Percentiles rank a stretch among this genome's conserved stretches.
Evolutionary conservation across 2,888 invertebrate species (phyloP).

Genomic region (Chorisops tibialis): DNA sequence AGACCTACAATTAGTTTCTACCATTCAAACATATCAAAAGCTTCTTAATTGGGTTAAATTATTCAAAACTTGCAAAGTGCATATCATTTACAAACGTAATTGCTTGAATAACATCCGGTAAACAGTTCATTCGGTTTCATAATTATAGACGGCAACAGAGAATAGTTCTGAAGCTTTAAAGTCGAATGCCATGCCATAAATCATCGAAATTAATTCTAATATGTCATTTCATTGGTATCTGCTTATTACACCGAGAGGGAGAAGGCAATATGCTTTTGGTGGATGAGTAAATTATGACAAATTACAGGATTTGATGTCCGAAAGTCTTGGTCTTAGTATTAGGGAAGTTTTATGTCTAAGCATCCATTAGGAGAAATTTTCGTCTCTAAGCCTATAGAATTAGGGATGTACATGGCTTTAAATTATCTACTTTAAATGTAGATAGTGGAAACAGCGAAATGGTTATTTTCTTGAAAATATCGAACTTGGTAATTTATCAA

Average conservation of each 20-base stretch:
- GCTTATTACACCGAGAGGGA: background rate
- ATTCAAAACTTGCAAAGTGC: background rate
- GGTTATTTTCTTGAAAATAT: no score
- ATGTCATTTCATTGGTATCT: slow-evolving; percentile 9
- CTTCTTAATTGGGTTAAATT: background rate
- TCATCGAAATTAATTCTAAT: slow-evolving; percentile 17
- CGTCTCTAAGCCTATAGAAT: no score
- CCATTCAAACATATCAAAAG: background rate
- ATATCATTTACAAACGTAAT: slow-evolving; percentile 5
- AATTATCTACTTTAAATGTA: no score
- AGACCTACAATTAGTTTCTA: background rate
- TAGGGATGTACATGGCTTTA: no score
- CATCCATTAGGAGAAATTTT: no score
- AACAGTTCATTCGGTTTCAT: slow-evolving; percentile 1
- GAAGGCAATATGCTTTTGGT: background rate
- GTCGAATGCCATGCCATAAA: slow-evolving; percentile 12
- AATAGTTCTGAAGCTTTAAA: background rate
- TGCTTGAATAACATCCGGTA: background rate
- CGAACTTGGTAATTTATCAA: no score
- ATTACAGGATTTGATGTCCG: background rate
- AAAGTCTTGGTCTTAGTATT: no score
- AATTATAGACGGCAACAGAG: background rate
- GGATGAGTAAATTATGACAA: slow-evolving; percentile 14
- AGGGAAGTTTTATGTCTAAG: no score
- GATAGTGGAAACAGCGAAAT: no score